Base-by-base conservation (phyloP, 2,113 vertebrate genomes). In the Enhydra lutris region DNA sequence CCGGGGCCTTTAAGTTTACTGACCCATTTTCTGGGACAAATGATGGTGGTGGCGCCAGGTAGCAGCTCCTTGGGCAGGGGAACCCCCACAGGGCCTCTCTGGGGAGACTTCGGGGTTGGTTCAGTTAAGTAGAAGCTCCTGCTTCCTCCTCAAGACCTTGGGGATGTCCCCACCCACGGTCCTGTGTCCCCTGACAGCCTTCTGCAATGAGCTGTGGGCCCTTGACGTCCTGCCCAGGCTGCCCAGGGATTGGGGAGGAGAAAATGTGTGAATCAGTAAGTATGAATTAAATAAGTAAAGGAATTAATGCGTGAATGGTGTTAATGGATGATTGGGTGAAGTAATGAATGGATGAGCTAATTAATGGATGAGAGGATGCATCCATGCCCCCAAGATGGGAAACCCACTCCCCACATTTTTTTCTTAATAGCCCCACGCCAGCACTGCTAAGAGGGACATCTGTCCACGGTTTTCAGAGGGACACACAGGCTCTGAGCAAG, bases 151-250 rank as follows among this genome's bases (percentile, higher is more conserved):
- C 12, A 24, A 52, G 69, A 71, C 26, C n/a, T 55, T 23, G 65
- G 96, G 96, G 26, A 20, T 36, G 88, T 69, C 91, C 89, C 95
- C 93, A 82, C 95, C 96, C 89, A 69, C 50, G 0, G 71, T 10
- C 6, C 78, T 31, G 31, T 50, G 63, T 42, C 82, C 61, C 36
- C 71, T 26, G n/a, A 50, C 15, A 9, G 39, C 34, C 74, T 82
- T 83, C 95, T 94, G 36, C 4, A 42, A 61, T 67, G 36, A 45
- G 29, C 39, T 57, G 29, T 29, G 84, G 47, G 21, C 20, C 50
- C 80, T 59, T 69, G 63, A 34, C 20, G 8, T 29, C 36, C 36
- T 74, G 23, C 59, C 67, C 42, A 3, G 63, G 36, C 81, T 29
- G 17, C 36, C 31, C 39, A 36, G 76, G 76, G 31, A 21, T n/a